phyloP scores from a whole-genome alignment of 2,888 invertebrate genomes.

The Mythimna impura region DNA sequence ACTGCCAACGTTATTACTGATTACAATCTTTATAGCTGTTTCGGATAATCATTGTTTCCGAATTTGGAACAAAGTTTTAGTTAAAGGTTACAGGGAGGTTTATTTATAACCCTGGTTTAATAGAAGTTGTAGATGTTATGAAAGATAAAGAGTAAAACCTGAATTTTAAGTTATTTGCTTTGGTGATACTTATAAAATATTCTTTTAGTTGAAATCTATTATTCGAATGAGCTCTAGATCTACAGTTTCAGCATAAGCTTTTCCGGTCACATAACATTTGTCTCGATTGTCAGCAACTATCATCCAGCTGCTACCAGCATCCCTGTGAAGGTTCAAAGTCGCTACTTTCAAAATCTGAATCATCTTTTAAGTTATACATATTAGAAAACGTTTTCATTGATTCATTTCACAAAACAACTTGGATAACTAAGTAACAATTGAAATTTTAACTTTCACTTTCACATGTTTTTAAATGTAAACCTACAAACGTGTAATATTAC shows the following conservation, averaged over 20 bases:
- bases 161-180: slow-evolving; percentile 14
- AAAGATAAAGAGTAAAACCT: slow-evolving; percentile 18
- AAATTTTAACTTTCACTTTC: background rate
- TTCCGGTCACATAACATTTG: background rate
- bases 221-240: background rate
- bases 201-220: background rate
- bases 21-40: slow-evolving; percentile 42
- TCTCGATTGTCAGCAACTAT: background rate
- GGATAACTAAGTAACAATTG: background rate
- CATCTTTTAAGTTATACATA: background rate
- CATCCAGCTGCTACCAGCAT: background rate
- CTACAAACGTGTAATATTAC: no score
- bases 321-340: background rate
- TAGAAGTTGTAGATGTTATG: slow-evolving; percentile 36
- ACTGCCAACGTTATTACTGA: slow-evolving; percentile 38
- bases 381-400: background rate
- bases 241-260: background rate
- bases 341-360: background rate
- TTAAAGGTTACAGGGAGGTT: slow-evolving; percentile 32
- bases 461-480: no score
- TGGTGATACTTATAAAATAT: background rate
- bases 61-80: slow-evolving; percentile 28
- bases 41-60: slow-evolving; percentile 43
- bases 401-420: background rate
- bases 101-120: slow-evolving; percentile 39